Evolutionary conservation across 2,888 invertebrate genomes (phyloP), one percentile per base, ranked within the genome.

Genomic region (Steromphala cineraria): DNA sequence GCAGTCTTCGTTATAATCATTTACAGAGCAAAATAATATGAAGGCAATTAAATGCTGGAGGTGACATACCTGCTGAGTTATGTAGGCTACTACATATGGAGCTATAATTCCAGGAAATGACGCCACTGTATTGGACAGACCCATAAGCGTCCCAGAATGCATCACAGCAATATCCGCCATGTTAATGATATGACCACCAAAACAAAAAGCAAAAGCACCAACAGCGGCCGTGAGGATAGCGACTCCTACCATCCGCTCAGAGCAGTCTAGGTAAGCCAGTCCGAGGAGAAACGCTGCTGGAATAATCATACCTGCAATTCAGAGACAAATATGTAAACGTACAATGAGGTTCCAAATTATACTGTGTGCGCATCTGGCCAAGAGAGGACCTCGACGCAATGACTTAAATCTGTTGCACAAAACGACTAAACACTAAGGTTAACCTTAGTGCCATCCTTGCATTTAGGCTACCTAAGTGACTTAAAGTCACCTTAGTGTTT

Each of bases 151-250:
- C 46, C 75, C 75, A 24, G 75, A 46, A 52, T 75, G 75, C 46
- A 75, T 52, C 21, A 75, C 75, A 17, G 75, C 75, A 21, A 75
- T 24, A 24, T 75, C 75, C 21, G 75, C 46, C 46, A 75, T 46
- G 75, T 75, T 75, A 24, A 52, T 21, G 75, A 75, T 75, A 52
- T 75, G 75, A 19, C 75, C 75, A 53, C 24, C 0, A 52, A 52
- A 75, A 24, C 75, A 75, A 52, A 75, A 75, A 8, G 46, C 75
- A 52, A 75, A 75, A 13, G 75, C 24, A 1, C 46, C 75, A 15
- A 75, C 75, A 15, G 75, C 46, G 46, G 46, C 75, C 21, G 46
- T 24, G 4, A 75, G 46, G 8, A 75, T 46, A 75, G 75, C 75
- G 75, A 75, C 75, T 10, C 75, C 75, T 52, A 24, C 46, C 75